Base-by-base conservation (phyloP, 2,797 vertebrate genomes). In the Pachyuromys duprasi region DNA sequence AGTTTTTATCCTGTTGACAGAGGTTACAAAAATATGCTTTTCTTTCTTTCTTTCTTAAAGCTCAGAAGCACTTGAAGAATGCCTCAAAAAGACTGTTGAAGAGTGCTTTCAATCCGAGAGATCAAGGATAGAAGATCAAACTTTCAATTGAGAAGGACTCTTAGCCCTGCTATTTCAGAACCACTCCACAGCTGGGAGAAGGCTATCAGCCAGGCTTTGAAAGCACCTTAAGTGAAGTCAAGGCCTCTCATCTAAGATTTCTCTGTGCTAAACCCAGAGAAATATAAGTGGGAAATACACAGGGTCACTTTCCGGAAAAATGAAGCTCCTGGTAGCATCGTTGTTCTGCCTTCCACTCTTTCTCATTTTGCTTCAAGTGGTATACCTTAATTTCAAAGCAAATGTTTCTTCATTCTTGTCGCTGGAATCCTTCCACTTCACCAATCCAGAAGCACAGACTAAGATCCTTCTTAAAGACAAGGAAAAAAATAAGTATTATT, bases 231-330 rank as follows among this genome's bases (percentile, higher is more conserved):
- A 49, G 28, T 65, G 67, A 86, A 81, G 24, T 67, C 36, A 87
- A 91, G 67, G 22, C 45, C n/a, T 81, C 67, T 95, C 45, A 14
- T 65, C 28, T 45, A 91, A 81, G 93, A 65, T 55, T 75, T 82
- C 28, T 81, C 65, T 74, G 45, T 17, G 63, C 57, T 65, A 74
- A 81, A 74, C 13, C 69, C 5, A 69, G 22, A 94, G 57, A 42
- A 62, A 33, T 6, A 60, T 4, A 84, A 72, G 20, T 33, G 42
- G 33, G 5, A 80, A 42, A 74, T 45, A 57, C 69, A 67, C 55
- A 31, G 31, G 42, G 60, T 67, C 75, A 53, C n/a, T 94, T 94
- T 39, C 55, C 60, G 78, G 24, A 20, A 45, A 74, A 33, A 36
- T 0, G n/a, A 88, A 95, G 45, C 67, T 87, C 65, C 82, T 55